Percentiles rank a stretch among this genome's conserved stretches.
phyloP scores from a whole-genome alignment of 2,113 vertebrate species.

The Heterotis niloticus region DNA sequence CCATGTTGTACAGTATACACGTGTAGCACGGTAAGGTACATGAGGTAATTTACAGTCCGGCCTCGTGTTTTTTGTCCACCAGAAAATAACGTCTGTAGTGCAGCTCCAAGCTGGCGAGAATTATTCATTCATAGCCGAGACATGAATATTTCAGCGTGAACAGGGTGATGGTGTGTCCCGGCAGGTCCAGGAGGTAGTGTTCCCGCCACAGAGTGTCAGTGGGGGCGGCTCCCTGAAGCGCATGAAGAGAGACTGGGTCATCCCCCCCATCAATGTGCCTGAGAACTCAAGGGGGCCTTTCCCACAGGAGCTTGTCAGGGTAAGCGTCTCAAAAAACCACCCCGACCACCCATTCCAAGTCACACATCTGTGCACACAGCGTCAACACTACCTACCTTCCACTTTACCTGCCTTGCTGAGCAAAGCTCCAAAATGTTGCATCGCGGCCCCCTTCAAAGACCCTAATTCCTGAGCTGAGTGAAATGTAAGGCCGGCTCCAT shows the following conservation, averaged over 20 bases:
- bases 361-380: slow-evolving; percentile 5
- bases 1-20: too few relatives aligned
- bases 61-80: too few relatives aligned
- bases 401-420: too few relatives aligned
- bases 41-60: too few relatives aligned
- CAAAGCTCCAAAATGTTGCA: neutral
- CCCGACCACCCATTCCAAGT: neutral
- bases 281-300: slow-evolving; percentile 95
- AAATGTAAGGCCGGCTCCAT: slow-evolving; percentile 4
- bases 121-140: slow-evolving; percentile 9
- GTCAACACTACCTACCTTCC: neutral
- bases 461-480: neutral
- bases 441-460: neutral
- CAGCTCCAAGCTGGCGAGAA: neutral
- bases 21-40: too few relatives aligned
- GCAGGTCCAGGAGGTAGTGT: slow-evolving; percentile 77
- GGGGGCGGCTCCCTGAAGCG: slow-evolving; percentile 75
- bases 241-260: slow-evolving; percentile 98
- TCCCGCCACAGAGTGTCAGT: slow-evolving; percentile 73
- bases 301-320: slow-evolving; percentile 93
- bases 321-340: slow-evolving; percentile 55
- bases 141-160: slow-evolving; percentile 42
- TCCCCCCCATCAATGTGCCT: slow-evolving; percentile 93
- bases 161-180: slow-evolving; percentile 34
- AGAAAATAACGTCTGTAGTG: neutral